These are phyloP conservation scores for Coleophora deauratella DNA, from an alignment of 2,888 invertebrate genomes.

Conservation along the genomic window DNA sequence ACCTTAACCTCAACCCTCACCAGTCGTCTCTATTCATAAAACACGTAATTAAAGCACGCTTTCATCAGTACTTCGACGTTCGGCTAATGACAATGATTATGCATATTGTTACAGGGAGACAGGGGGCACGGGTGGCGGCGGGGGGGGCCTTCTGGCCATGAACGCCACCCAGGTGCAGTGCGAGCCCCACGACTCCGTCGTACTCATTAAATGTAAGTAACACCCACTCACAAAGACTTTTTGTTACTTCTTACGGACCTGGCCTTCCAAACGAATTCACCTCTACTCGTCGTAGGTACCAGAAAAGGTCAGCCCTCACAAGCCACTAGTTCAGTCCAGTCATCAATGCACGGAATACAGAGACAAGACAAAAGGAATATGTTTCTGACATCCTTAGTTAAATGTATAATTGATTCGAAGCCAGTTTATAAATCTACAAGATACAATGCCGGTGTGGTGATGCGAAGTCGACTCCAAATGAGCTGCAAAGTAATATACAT, in stretches of 20 bases:
- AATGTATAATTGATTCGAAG: no score
- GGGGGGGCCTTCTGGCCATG: conserved; percentile 71
- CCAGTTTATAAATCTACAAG: no score
- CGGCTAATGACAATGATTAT: conserved; percentile 10
- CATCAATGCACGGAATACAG: no score
- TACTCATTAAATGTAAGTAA: conserved; percentile 83
- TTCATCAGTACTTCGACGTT: not conserved
- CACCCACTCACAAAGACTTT: conserved; percentile 4
- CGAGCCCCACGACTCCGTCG: conserved; percentile 80
- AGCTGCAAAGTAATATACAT: no score
- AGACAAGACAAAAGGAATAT: no score
- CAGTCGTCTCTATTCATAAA: not conserved
- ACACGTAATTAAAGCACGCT: not conserved
- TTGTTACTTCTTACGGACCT: not conserved
- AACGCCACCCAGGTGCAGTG: conserved; percentile 79
- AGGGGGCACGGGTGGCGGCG: conserved; percentile 69
- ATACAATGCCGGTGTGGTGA: no score
- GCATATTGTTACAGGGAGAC: conserved; percentile 47
- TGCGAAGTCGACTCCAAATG: no score
- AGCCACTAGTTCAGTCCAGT: no score
- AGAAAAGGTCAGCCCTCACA: no score
- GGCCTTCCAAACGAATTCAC: not conserved
- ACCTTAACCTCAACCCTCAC: no score
- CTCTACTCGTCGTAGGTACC: no score
- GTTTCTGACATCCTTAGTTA: no score